phyloP scores from a whole-genome alignment of 2,797 vertebrate genomes.

The Carapus acus region DNA sequence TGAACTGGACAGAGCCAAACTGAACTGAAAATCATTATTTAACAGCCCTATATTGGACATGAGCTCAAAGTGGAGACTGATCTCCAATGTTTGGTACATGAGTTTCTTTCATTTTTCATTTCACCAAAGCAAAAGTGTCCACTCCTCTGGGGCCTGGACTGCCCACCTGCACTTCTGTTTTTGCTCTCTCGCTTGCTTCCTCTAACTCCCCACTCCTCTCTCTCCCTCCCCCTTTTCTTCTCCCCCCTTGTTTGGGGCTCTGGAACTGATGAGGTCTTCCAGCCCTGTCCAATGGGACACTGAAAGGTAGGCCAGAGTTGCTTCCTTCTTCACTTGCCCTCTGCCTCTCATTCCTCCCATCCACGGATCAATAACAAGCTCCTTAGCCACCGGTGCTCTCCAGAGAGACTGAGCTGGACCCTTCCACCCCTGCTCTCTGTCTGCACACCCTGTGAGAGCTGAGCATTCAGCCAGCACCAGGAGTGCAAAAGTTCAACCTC shows the following conservation, averaged over 20 bases:
- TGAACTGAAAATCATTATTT: too few relatives aligned
- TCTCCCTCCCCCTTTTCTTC: constrained; percentile 10
- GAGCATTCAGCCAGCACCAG: constrained; percentile 34
- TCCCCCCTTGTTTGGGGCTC: constrained; percentile 13
- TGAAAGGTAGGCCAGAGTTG: constrained; percentile 49
- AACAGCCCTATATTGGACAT: too few relatives aligned
- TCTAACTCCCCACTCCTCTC: too few relatives aligned
- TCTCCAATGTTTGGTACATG: too few relatives aligned
- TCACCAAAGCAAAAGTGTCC: too few relatives aligned
- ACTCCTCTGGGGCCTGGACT: too few relatives aligned
- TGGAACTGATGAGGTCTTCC: constrained; percentile 43
- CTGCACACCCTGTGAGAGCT: constrained; percentile 23
- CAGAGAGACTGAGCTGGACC: constrained; percentile 38
- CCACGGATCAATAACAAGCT: constrained; percentile 63
- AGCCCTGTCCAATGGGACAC: constrained; percentile 42
- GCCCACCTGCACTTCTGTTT: too few relatives aligned
- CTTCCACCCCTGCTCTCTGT: constrained; percentile 36
- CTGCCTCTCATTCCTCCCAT: constrained; percentile 43
- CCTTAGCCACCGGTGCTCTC: constrained; percentile 55
- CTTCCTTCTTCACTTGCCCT: constrained; percentile 42
- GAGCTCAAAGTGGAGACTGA: too few relatives aligned
- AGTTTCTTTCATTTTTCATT: too few relatives aligned
- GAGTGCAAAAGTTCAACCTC: constrained; percentile 14
- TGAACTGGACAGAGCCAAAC: too few relatives aligned
- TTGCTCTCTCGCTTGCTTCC: too few relatives aligned